phyloP scores from a whole-genome alignment of 2,797 vertebrate species.

The Enteromius treurensis region DNA sequence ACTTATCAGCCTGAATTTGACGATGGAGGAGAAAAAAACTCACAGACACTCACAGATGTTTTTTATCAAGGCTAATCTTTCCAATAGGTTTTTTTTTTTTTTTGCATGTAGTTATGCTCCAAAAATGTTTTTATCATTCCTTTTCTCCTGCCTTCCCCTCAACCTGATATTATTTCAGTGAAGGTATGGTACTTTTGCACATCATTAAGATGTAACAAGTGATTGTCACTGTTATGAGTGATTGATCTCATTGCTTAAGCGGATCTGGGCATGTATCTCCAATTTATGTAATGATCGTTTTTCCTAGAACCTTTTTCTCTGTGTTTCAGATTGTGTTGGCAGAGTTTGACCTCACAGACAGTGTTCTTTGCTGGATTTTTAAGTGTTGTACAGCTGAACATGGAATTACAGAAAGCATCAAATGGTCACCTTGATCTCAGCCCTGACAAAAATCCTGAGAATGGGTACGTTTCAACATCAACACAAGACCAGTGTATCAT shows the following conservation, averaged over 20 bases:
- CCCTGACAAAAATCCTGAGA: slow-evolving; percentile 61
- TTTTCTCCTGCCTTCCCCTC: neutral
- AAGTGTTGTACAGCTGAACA: slow-evolving; percentile 47
- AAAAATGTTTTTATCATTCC: slow-evolving; percentile 6
- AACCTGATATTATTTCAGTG: neutral
- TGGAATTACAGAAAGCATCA: slow-evolving; percentile 78
- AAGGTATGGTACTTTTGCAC: neutral
- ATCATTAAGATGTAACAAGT: neutral
- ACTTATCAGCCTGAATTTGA: neutral
- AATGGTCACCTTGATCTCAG: slow-evolving; percentile 69
- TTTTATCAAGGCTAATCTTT: slow-evolving; percentile 1
- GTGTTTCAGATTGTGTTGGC: slow-evolving; percentile 31
- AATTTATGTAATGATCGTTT: neutral
- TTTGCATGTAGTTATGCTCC: neutral
- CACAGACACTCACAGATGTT: neutral
- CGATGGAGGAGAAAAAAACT: neutral
- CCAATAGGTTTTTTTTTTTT: neutral
- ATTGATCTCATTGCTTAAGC: neutral
- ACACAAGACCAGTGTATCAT: too few species aligned
- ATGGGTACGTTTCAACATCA: slow-evolving; percentile 67
- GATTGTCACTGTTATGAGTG: neutral
- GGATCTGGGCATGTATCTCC: neutral
- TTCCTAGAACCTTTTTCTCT: neutral
- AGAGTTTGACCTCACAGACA: slow-evolving; percentile 24
- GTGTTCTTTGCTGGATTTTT: neutral